phyloP scores from a whole-genome alignment of 2,888 invertebrate genomes.

The Heliconius cydno region DNA sequence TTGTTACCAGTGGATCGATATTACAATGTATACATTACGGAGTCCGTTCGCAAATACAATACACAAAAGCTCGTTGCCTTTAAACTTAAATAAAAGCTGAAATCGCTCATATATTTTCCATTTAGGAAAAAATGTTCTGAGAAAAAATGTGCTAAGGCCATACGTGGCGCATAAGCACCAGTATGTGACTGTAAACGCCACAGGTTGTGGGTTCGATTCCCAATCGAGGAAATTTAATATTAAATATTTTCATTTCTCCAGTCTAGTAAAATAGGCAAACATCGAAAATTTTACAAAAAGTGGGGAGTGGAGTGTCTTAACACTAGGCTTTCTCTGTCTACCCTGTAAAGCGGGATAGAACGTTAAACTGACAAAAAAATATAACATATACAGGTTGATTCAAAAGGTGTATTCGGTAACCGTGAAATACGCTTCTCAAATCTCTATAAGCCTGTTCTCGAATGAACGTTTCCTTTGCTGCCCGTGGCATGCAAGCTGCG shows the following conservation, averaged over 20 bases:
- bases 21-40: conserved; percentile 5
- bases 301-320: no score
- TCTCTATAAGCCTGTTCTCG: conserved; percentile 18
- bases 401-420: conserved; percentile 25
- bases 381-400: conserved; percentile 1
- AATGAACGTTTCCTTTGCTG: conserved; percentile 25
- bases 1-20: background rate
- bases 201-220: no score
- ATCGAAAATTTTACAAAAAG: no score
- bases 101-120: background rate
- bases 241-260: no score
- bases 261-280: no score
- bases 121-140: background rate
- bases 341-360: no score
- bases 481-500: conserved; percentile 19
- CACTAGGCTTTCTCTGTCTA: no score
- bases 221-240: no score
- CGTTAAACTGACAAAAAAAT: background rate
- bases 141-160: no score
- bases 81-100: conserved; percentile 14
- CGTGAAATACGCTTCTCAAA: conserved; percentile 31
- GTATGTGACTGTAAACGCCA: no score
- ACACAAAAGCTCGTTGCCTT: background rate
- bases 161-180: no score
- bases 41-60: background rate